Percentiles rank a stretch among this genome's conserved stretches.
These are phyloP conservation scores for Uria lomvia DNA, from an alignment of 2,113 vertebrate genomes.

Conservation along the genomic window DNA sequence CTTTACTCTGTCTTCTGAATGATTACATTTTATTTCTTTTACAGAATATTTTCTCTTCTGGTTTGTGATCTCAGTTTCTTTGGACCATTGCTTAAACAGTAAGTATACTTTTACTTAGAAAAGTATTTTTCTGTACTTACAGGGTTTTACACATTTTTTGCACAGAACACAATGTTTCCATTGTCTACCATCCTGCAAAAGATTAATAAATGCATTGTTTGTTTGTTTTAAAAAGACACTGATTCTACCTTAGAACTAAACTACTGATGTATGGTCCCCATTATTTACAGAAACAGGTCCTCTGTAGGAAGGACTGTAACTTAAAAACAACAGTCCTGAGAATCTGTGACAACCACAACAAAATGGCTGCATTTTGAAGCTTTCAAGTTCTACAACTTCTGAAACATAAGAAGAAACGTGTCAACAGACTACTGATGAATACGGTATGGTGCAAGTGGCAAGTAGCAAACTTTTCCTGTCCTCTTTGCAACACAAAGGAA, in stretches of 20 bases:
- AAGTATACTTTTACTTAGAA: not conserved
- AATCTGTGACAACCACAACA: not conserved
- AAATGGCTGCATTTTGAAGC: not conserved
- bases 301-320: not conserved
- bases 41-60: not conserved
- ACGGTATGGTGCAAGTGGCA: not conserved
- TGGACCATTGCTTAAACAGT: not conserved
- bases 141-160: slow-evolving; percentile 91
- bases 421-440: not conserved
- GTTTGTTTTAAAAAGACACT: not conserved
- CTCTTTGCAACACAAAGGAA: not conserved
- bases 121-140: slow-evolving; percentile 76
- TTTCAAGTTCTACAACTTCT: not conserved
- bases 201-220: not conserved
- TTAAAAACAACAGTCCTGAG: slow-evolving; percentile 10
- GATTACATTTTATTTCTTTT: not conserved
- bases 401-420: not conserved
- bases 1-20: not conserved
- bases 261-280: rapidly evolving
- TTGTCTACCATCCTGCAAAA: slow-evolving; percentile 85
- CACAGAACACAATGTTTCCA: slow-evolving; percentile 91
- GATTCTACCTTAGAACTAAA: not conserved
- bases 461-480: not conserved
- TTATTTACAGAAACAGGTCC: not conserved
- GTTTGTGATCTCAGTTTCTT: not conserved